Evolutionary conservation across 2,113 vertebrate species (phyloP).

Genomic region (Spea multiplicata): DNA sequence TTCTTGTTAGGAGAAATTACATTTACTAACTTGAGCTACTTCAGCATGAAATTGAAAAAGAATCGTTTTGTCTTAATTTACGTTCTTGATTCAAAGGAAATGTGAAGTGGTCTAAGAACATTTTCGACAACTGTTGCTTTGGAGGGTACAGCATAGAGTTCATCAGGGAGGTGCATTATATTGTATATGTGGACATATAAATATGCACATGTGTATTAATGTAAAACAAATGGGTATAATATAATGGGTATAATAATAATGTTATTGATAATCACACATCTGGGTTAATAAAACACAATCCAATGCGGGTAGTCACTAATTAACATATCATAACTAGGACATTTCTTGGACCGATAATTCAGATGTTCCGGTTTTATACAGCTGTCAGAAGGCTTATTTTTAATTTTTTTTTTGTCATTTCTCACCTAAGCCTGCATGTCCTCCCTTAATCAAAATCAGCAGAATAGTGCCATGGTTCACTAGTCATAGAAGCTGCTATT

Average conservation of each 20-base stretch:
- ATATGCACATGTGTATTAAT: not conserved
- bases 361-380: constrained; percentile 63
- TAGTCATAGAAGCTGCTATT: constrained; percentile 80
- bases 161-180: not conserved
- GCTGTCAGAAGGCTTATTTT: constrained; percentile 75
- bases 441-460: constrained; percentile 82
- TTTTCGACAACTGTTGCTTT: constrained; percentile 53
- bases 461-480: constrained; percentile 73
- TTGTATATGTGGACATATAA: not conserved
- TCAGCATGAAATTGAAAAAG: constrained; percentile 99
- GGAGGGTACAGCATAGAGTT: not conserved
- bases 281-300: no score
- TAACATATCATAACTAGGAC: no score
- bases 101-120: constrained; percentile 81
- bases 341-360: not conserved
- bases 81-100: constrained; percentile 98
- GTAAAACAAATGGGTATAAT: not conserved
- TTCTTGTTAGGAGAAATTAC: constrained; percentile 99
- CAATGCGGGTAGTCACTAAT: no score
- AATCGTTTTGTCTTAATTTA: constrained; percentile 98
- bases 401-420: constrained; percentile 57
- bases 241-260: not conserved
- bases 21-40: constrained; percentile 96
- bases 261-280: no score
- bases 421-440: constrained; percentile 74